Base-by-base conservation (phyloP, 2,797 vertebrate genomes). In the Cygnus olor region DNA sequence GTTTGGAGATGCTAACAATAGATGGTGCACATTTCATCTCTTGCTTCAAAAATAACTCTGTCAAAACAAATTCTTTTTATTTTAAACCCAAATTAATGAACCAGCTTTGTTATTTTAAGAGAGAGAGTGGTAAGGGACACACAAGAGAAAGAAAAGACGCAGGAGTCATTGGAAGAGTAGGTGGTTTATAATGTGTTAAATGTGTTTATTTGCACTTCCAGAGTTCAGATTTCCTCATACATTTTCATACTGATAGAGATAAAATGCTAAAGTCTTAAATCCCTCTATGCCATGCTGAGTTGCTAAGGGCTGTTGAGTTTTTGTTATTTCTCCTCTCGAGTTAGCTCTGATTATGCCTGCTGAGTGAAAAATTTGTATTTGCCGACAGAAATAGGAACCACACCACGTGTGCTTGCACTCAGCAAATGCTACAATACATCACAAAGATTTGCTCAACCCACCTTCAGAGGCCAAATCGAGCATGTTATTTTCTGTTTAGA, bases 341-440 rank as follows among this genome's bases (percentile, higher is more conserved):
- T 98, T 98, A 98, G 98, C 97, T 98, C 98, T 98, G 96, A 98
- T 97, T 98, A 96, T 93, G 98, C 98, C 98, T 98, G 98, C 98
- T 98, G 98, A 98, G 98, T 98, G 98, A 99, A 98, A 98, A 98
- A 99, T 98, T 98, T 98, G 98, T 98, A 98, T 99, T 98, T 98
- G 98, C 98, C 98, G 98, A 98, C 98, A 98, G 98, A 98, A 98
- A 98, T 97, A 98, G 98, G 97, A 98, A 97, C 97, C 95, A 94
- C 97, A 98, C 97, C 97, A 97, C 93, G 95, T 98, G 98, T 95
- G 78, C 96, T 98, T 98, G 98, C 97, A 97, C 97, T 98, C 98
- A 96, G 98, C 97, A 98, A 99, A 98, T 98, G 97, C 98, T 98
- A 98, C 98, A 96, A 98, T 99, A 98, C 97, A 99, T 99, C 98